Percentiles rank a stretch among this genome's conserved stretches.
These are phyloP conservation scores for Carcinoscorpius rotundicauda DNA, from an alignment of 1,140 invertebrate species.

Conservation along the genomic window DNA sequence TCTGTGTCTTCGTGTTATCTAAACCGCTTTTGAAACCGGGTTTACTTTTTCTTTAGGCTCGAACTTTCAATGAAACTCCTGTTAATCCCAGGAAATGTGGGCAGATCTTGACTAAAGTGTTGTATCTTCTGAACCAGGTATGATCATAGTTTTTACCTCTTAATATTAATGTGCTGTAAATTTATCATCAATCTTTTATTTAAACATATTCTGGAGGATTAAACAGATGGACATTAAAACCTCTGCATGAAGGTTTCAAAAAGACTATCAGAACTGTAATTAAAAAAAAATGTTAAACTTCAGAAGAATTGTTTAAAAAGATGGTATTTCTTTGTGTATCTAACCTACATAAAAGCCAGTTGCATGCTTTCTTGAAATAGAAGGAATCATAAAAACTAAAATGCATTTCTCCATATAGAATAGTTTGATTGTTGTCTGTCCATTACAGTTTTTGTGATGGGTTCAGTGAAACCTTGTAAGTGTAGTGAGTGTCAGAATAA, in stretches of 20 bases:
- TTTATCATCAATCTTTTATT: background rate
- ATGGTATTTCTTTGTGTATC: too few relatives aligned
- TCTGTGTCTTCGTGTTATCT: background rate
- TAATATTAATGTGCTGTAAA: background rate
- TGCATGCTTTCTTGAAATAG: too few relatives aligned
- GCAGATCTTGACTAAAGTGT: constrained; percentile 87
- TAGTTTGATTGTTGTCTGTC: too few relatives aligned
- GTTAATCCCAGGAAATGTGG: constrained; percentile 95
- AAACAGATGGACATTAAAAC: background rate
- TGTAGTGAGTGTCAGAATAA: too few relatives aligned
- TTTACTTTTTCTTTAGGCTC: constrained; percentile 49
- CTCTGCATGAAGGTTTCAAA: background rate
- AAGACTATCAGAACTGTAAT: background rate
- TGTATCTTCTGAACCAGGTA: constrained; percentile 83
- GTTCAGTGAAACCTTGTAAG: too few relatives aligned
- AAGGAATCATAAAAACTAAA: too few relatives aligned
- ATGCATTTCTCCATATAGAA: too few relatives aligned
- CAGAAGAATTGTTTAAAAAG: constrained; percentile 5
- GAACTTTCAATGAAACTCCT: constrained; percentile 94
- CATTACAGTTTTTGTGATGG: too few relatives aligned
- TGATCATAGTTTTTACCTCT: constrained; percentile 9
- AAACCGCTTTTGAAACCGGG: background rate
- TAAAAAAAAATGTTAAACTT: background rate
- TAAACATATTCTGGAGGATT: background rate
- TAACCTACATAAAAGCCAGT: too few relatives aligned